Percentiles rank a stretch among this genome's conserved stretches.
phyloP scores from a whole-genome alignment of 1,140 invertebrate genomes.

The Bombus superbus region DNA sequence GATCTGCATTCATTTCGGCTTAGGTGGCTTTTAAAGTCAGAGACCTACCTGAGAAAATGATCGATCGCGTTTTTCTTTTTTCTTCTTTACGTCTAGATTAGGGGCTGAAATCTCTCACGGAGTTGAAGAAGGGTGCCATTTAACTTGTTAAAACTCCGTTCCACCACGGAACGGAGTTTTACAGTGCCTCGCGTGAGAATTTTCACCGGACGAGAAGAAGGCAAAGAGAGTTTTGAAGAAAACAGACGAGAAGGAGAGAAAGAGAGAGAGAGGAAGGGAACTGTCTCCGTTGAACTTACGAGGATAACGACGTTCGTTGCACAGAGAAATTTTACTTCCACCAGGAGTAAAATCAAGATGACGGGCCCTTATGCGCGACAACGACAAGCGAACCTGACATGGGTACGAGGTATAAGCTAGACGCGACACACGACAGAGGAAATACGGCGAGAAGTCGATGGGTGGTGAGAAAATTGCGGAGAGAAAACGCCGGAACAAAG shows the following conservation, averaged over 20 bases:
- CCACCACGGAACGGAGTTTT: background rate
- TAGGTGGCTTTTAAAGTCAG: background rate
- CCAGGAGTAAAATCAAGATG: conserved; percentile 34
- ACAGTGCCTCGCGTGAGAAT: conserved; percentile 11
- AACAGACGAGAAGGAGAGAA: background rate
- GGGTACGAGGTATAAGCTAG: background rate
- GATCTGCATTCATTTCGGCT: conserved; percentile 22
- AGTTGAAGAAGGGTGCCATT: conserved; percentile 21
- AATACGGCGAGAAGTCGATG: background rate
- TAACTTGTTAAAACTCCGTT: conserved; percentile 43
- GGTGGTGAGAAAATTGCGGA: background rate
- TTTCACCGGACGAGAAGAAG: background rate
- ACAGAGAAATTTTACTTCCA: conserved; percentile 41
- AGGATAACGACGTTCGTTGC: conserved; percentile 34
- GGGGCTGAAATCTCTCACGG: background rate
- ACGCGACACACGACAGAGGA: background rate
- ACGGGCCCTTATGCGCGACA: conserved; percentile 36
- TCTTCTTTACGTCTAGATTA: background rate
- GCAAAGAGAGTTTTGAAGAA: background rate
- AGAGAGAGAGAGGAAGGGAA: background rate
- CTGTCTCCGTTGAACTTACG: background rate
- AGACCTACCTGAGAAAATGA: background rate
- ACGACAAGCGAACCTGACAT: conserved; percentile 32
- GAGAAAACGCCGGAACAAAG: conserved; percentile 21
- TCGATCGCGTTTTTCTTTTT: background rate